Evolutionary conservation across 2,113 vertebrate genomes (phyloP).

Genomic region (Embiotoca jacksoni): DNA sequence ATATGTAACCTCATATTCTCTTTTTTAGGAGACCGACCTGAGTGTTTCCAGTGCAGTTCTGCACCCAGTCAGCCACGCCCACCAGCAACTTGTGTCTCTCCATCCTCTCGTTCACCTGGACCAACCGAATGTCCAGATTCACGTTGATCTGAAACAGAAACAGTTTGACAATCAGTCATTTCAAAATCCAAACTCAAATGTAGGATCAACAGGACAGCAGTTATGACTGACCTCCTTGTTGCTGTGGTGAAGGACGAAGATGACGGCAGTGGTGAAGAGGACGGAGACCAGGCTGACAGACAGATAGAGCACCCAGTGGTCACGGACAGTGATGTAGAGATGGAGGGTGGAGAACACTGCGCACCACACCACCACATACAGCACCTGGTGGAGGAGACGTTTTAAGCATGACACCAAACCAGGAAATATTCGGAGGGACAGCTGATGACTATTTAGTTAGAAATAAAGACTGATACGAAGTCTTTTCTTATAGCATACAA

Average conservation of each 20-base stretch:
- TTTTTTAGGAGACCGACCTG: slow-evolving; percentile 69
- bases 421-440: too few relatives aligned
- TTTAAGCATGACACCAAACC: too few relatives aligned
- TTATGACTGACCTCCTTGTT: slow-evolving; percentile 75
- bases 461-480: too few relatives aligned
- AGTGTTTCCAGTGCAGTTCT: slow-evolving; percentile 79
- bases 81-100: slow-evolving; percentile 79
- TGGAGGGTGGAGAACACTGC: slow-evolving; percentile 83
- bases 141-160: slow-evolving; percentile 80
- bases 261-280: slow-evolving; percentile 78
- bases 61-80: slow-evolving; percentile 82
- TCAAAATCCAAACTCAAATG: background rate
- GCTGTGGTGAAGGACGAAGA: slow-evolving; percentile 78
- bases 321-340: slow-evolving; percentile 65
- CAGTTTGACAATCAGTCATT: background rate
- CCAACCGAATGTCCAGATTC: slow-evolving; percentile 82
- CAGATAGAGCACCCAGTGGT: slow-evolving; percentile 84
- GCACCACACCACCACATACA: slow-evolving; percentile 86
- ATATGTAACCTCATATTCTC: background rate
- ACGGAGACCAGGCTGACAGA: slow-evolving; percentile 80
- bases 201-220: background rate
- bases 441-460: too few relatives aligned
- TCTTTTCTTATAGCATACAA: too few relatives aligned
- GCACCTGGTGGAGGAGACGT: slow-evolving; percentile 62
- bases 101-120: slow-evolving; percentile 84